A percentile compares a stretch with the other conserved stretches of the same genome.
These are phyloP conservation scores for Odontamblyopus lacepedii DNA, from an alignment of 2,797 vertebrate genomes.

Conservation along the genomic window DNA sequence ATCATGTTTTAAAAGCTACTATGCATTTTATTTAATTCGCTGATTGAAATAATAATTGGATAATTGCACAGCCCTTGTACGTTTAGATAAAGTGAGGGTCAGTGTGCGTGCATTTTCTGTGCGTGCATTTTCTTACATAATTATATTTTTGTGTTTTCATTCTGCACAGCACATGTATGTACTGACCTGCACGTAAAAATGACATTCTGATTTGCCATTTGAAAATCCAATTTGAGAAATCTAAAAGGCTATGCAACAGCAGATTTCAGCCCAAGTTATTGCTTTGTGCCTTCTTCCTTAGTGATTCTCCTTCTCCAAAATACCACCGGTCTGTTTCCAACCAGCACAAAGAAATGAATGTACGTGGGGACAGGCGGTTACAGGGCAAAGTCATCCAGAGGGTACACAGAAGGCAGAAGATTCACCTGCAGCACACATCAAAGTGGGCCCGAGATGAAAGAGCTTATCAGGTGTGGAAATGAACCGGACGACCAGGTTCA, in stretches of 20 bases:
- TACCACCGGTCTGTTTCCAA: background rate
- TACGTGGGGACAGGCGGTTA: conserved; percentile 37
- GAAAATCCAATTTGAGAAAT: background rate
- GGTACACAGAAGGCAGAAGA: conserved; percentile 50
- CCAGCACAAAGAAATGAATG: conserved; percentile 18
- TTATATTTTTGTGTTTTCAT: background rate
- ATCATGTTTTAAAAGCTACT: too few species aligned
- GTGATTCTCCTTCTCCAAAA: background rate
- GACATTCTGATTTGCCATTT: background rate
- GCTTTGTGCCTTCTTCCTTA: background rate
- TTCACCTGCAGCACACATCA: conserved; percentile 65
- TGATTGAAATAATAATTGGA: background rate
- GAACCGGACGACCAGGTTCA: conserved; percentile 61
- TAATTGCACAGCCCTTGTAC: background rate
- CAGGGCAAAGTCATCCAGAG: conserved; percentile 50
- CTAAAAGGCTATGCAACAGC: conserved; percentile 4
- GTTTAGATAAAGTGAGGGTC: background rate
- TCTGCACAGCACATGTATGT: background rate
- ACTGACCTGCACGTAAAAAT: background rate
- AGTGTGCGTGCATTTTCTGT: background rate
- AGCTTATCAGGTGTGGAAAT: conserved; percentile 72
- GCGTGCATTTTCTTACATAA: background rate
- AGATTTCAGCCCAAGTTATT: background rate
- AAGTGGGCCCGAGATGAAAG: conserved; percentile 71
- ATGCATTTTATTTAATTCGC: background rate